Conservation (phyloP, 2,113 vertebrate species). For the Symphodus melops region DNA sequence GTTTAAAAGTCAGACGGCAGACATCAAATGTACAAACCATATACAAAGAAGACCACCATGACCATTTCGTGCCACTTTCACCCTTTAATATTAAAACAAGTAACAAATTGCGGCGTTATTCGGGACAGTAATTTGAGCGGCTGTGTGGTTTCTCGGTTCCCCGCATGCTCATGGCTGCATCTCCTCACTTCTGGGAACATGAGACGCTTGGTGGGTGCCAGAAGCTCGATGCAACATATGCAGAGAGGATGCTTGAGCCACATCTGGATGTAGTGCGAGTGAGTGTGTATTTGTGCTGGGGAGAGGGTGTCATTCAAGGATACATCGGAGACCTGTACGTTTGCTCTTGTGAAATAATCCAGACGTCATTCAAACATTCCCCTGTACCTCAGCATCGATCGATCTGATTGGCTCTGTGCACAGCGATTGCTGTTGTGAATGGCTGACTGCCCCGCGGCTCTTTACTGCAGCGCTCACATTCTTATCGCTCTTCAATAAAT, state of each 20-base stretch:
- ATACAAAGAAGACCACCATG: background rate
- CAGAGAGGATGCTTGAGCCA: slow-evolving; percentile 27
- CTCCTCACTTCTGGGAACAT: slow-evolving; percentile 47
- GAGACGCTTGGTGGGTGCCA: slow-evolving; percentile 21
- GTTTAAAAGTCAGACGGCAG: slow-evolving; percentile 1
- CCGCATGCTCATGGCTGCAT: slow-evolving; percentile 51
- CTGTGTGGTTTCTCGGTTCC: slow-evolving; percentile 38
- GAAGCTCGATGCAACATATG: slow-evolving; percentile 23
- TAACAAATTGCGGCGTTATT: slow-evolving; percentile 53
- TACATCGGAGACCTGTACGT: background rate
- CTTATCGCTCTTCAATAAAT: background rate
- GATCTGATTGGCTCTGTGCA: background rate
- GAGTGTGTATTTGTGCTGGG: background rate
- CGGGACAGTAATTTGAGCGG: slow-evolving; percentile 47
- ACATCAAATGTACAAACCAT: slow-evolving; percentile 2
- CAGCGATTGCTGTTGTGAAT: background rate
- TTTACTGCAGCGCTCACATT: background rate
- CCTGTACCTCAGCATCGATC: background rate
- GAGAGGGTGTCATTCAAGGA: slow-evolving; percentile 7
- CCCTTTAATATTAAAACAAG: slow-evolving; percentile 32
- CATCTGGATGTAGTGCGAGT: slow-evolving; percentile 13
- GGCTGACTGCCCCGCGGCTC: background rate
- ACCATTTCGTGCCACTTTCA: background rate
- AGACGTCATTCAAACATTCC: background rate
- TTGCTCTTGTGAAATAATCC: slow-evolving; percentile 1